These are phyloP conservation scores for Drosophila falleni DNA, from an alignment of 2,888 invertebrate genomes.

Conservation along the genomic window DNA sequence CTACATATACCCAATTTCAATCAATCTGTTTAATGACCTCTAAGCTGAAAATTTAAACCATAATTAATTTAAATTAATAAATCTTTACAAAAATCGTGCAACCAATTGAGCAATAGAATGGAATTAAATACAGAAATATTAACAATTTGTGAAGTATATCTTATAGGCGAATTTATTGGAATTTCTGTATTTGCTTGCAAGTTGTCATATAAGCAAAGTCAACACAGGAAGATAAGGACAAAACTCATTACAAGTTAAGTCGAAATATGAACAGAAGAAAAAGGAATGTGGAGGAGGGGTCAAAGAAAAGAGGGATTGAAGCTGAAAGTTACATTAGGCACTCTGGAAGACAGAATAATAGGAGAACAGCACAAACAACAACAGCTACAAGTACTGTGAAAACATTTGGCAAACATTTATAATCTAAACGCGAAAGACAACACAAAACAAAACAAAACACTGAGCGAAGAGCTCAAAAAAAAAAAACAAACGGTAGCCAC, in stretches of 20 bases:
- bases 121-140: background rate
- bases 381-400: slow-evolving; percentile 37
- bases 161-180: slow-evolving; percentile 1
- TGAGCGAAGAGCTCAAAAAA: slow-evolving; percentile 43
- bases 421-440: slow-evolving; percentile 66
- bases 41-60: too few relatives aligned
- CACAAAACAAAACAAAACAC: slow-evolving; percentile 53
- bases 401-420: slow-evolving; percentile 70
- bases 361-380: slow-evolving; percentile 31
- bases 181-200: slow-evolving; percentile 7
- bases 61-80: too few relatives aligned
- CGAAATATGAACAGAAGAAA: slow-evolving; percentile 3
- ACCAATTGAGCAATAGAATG: too few relatives aligned
- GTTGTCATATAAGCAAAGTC: slow-evolving; percentile 8
- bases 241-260: slow-evolving; percentile 31
- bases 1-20: too few relatives aligned
- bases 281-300: background rate
- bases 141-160: background rate
- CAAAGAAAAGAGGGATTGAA: background rate
- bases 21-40: too few relatives aligned
- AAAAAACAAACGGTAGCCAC: slow-evolving; percentile 41
- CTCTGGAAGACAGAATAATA: slow-evolving; percentile 27
- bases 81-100: too few relatives aligned
- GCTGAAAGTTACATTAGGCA: slow-evolving; percentile 8
- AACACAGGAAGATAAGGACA: slow-evolving; percentile 6